These are phyloP conservation scores for Phrynocephalus vlangalii DNA, from an alignment of 2,797 vertebrate species.

Conservation along the genomic window DNA sequence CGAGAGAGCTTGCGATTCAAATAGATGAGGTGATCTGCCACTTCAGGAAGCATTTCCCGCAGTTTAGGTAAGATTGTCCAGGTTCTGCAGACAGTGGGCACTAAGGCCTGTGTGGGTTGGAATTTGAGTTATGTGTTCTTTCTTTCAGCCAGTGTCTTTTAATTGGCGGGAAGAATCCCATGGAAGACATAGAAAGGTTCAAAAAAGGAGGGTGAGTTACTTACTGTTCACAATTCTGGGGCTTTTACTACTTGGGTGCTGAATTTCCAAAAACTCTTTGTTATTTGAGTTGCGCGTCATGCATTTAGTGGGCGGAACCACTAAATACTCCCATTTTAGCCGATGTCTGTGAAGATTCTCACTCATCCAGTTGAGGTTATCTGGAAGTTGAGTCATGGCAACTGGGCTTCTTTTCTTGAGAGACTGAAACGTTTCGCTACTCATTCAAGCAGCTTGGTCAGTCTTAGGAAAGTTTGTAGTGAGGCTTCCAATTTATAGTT, in stretches of 20 bases:
- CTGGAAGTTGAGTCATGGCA: no score
- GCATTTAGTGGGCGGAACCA: background rate
- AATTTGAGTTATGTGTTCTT: background rate
- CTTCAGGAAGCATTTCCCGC: conserved; percentile 88
- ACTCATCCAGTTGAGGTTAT: no score
- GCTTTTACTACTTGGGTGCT: background rate
- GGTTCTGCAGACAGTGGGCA: fast-evolving
- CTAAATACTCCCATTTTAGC: background rate
- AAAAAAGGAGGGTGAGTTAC: conserved; percentile 86
- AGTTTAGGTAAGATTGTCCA: conserved; percentile 84
- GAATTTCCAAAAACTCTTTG: background rate
- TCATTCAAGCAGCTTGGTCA: no score
- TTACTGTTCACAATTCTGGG: background rate
- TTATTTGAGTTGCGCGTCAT: background rate
- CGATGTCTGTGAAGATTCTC: background rate
- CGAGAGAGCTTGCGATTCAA: conserved; percentile 92
- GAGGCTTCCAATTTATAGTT: no score
- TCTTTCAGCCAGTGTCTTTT: conserved; percentile 90
- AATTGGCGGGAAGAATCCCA: conserved; percentile 94
- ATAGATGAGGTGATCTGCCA: conserved; percentile 90
- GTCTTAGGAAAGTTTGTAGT: no score
- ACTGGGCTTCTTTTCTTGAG: no score
- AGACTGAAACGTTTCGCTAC: no score
- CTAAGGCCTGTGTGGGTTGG: background rate
- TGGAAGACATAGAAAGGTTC: conserved; percentile 92